These are phyloP conservation scores for Venustoraphidia nigricollis DNA, from an alignment of 2,888 invertebrate genomes.

Conservation along the genomic window DNA sequence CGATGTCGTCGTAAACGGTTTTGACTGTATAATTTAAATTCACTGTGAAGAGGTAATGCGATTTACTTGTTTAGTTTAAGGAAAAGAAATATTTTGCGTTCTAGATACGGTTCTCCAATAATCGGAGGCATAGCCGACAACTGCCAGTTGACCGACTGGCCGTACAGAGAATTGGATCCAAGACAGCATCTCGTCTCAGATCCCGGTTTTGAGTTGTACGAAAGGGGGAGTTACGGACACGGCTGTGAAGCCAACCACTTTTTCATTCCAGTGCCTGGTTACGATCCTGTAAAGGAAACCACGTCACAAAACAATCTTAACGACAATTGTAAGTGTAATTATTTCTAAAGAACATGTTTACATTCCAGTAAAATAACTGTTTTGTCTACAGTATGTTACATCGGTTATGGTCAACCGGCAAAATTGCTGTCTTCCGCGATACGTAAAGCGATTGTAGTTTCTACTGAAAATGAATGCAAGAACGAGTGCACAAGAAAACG, in stretches of 20 bases:
- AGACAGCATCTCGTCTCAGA: constrained; percentile 39
- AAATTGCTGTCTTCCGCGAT: constrained; percentile 47
- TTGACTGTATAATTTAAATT: too few species aligned
- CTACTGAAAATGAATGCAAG: constrained; percentile 52
- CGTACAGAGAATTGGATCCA: constrained; percentile 46
- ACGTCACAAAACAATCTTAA: not conserved
- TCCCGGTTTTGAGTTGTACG: constrained; percentile 57
- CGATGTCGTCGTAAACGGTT: too few species aligned
- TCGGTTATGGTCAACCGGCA: constrained; percentile 63
- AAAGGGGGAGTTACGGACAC: constrained; percentile 65
- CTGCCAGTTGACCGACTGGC: constrained; percentile 63
- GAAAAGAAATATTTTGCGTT: constrained; percentile 8
- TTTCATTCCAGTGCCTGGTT: constrained; percentile 15
- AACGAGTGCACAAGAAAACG: constrained; percentile 44
- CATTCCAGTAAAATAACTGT: not conserved
- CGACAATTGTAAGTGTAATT: not conserved
- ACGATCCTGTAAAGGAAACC: too few species aligned
- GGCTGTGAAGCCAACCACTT: constrained; percentile 59
- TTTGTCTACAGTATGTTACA: constrained; percentile 49
- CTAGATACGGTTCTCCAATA: constrained; percentile 48
- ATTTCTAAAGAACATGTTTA: not conserved
- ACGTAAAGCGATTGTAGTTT: constrained; percentile 45
- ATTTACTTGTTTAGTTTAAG: too few species aligned
- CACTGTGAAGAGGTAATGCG: too few species aligned
- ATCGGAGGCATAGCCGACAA: constrained; percentile 54